Evolutionary conservation across 2,113 vertebrate species (phyloP), one percentile per base, ranked within the genome.

Genomic region (Apodemus speciosus): DNA sequence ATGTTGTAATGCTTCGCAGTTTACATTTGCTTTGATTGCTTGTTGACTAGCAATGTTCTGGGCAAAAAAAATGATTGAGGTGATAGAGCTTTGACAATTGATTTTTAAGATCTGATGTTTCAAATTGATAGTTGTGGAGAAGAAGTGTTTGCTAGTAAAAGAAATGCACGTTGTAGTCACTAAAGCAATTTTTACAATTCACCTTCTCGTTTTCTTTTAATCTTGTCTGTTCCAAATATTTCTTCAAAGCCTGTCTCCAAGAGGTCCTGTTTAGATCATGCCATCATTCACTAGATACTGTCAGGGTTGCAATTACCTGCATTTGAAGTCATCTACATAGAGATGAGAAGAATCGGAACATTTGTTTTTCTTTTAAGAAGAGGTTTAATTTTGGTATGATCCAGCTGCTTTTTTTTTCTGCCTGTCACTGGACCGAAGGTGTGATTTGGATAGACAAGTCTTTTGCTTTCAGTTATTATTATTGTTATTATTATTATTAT

Each of bases 101-200:
- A 40, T 85, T 93, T 94, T 93, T 77, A 93, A 86, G 15, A 7
- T 68, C 27, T 85, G 71, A 51, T 77, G 49, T 68, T 92, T 91
- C 46, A 49, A 60, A 87, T 60, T 51, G 21, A 38, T 25, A 85
- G 18, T 20, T 73, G 21, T 75, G 49, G 35, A 81, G 87, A 93
- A 20, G 60, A 21, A 64, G 9, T 30, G 15, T 88, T 92, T 81
- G 40, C 64, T 81, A 58, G 38, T 79, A 51, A 87, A 93, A 91
- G n/a, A 51, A 93, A 64, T 68, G 83, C 14, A 83, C 25, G 14
- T 75, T 35, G 23, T 49, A 88, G 51, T 46, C 35, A 87, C 8
- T 6, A 15, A 75, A 85, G 32, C 15, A 83, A 75, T 20, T 32
- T 62, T 85, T 68, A 75, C 9, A 75, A 32, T 80, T 88, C 69